These are phyloP conservation scores for Leucopsar rothschildi DNA, from an alignment of 2,113 vertebrate genomes.

Conservation along the genomic window DNA sequence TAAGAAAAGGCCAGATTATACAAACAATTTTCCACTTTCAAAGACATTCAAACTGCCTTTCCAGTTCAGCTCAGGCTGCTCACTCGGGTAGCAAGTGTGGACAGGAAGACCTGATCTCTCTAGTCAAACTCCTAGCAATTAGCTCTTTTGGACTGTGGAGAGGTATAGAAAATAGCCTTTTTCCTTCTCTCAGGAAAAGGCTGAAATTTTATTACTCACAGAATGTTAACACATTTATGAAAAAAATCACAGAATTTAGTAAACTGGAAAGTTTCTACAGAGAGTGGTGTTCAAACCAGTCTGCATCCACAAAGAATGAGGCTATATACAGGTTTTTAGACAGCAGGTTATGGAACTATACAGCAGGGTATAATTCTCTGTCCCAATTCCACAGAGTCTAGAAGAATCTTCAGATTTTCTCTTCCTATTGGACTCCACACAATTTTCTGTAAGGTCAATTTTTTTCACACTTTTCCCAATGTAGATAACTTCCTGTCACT, in stretches of 20 bases:
- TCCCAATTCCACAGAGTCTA: neutral
- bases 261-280: neutral
- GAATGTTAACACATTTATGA: neutral
- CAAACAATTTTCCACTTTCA: neutral
- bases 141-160: neutral
- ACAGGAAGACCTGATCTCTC: neutral
- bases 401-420: neutral
- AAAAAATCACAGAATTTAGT: neutral
- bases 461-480: neutral
- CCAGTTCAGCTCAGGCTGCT: neutral
- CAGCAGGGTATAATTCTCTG: neutral
- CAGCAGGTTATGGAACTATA: neutral
- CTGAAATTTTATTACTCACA: neutral
- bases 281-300: neutral
- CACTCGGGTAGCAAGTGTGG: neutral
- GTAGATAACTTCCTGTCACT: neutral
- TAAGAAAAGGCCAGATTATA: conserved; percentile 18
- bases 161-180: neutral
- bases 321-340: neutral
- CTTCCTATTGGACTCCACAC: neutral
- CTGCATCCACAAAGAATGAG: neutral
- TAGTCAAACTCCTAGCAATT: neutral
- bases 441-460: neutral
- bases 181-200: neutral
- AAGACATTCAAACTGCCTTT: neutral